Evolutionary conservation across 2,888 invertebrate species (phyloP).

Genomic region (Clunio marinus): DNA sequence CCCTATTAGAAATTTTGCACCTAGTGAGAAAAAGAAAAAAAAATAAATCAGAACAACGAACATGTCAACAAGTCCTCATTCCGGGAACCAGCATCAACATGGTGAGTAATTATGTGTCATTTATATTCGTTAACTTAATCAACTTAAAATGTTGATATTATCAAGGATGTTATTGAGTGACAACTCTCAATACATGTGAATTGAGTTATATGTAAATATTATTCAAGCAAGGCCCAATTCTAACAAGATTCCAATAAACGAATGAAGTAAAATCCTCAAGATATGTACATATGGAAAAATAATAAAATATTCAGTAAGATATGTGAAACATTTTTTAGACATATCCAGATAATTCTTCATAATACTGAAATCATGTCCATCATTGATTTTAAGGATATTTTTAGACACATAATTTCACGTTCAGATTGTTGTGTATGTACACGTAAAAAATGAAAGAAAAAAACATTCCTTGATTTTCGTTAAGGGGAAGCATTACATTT

Average conservation of each 20-base stretch:
- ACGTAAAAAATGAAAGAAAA: too few species aligned
- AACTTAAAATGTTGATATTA: too few species aligned
- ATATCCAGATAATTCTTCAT: background rate
- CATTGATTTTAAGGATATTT: conserved; percentile 10
- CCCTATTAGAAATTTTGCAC: background rate
- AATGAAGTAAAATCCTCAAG: too few species aligned
- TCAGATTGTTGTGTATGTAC: background rate
- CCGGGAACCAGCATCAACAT: conserved; percentile 6
- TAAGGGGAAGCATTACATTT: conserved; percentile 3
- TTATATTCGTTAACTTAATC: too few species aligned
- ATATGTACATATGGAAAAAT: too few species aligned
- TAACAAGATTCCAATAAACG: background rate
- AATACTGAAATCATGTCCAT: conserved; percentile 1
- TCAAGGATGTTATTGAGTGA: too few species aligned
- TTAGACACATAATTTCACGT: conserved; percentile 1
- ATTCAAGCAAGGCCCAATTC: background rate
- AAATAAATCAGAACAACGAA: background rate
- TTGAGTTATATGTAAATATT: background rate
- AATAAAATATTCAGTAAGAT: background rate
- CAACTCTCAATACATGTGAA: background rate
- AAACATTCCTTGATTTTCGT: background rate
- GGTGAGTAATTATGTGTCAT: too few species aligned
- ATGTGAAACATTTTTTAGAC: background rate
- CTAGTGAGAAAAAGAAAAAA: background rate
- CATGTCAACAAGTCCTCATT: conserved; percentile 30